These are phyloP conservation scores for Gastrophysa polygoni DNA, from an alignment of 2,888 invertebrate genomes.

Conservation along the genomic window DNA sequence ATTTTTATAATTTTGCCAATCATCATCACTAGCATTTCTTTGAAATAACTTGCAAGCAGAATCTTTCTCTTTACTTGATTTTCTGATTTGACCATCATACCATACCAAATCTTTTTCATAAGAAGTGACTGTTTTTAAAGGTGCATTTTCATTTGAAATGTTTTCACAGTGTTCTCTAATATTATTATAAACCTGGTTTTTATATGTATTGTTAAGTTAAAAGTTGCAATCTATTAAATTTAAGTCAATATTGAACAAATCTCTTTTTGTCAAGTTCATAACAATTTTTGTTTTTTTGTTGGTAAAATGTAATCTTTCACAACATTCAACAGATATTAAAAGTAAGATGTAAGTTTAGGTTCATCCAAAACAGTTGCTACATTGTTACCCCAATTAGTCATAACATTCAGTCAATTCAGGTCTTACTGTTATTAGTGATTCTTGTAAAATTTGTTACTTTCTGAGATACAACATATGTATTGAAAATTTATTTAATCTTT, in stretches of 20 bases:
- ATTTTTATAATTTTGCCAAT: constrained; percentile 11
- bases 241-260: background rate
- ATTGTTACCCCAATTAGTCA: constrained; percentile 6
- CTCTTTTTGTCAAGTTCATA: background rate
- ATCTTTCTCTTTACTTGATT: background rate
- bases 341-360: constrained; percentile 2
- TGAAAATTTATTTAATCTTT: background rate
- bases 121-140: background rate
- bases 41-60: background rate
- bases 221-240: background rate
- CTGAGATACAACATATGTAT: background rate
- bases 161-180: background rate
- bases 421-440: background rate
- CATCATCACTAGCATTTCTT: constrained; percentile 2
- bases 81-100: background rate
- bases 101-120: background rate
- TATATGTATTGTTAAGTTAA: background rate
- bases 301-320: background rate
- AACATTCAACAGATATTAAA: constrained; percentile 5
- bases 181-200: background rate
- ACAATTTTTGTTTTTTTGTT: background rate
- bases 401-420: constrained; percentile 4
- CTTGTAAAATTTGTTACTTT: background rate
- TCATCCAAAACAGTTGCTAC: constrained; percentile 8
- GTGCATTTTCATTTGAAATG: background rate